These are phyloP conservation scores for Ficedula albicollis DNA, from an alignment of 2,797 vertebrate genomes.

Conservation along the genomic window DNA sequence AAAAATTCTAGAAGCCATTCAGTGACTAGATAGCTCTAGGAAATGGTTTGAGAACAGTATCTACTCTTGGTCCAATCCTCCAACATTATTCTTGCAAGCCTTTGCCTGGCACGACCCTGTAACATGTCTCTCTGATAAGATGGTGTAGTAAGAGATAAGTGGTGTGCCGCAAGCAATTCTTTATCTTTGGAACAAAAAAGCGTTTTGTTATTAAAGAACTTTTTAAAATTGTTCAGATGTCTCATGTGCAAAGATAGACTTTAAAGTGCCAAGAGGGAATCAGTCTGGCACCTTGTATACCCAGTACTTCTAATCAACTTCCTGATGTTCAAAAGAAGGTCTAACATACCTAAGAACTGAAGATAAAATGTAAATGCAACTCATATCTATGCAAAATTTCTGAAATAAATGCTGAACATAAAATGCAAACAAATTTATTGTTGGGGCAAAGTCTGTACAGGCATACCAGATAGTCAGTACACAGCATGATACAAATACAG, in stretches of 20 bases:
- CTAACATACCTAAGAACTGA: background rate
- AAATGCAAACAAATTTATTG: background rate
- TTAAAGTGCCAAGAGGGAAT: background rate
- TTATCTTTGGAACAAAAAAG: background rate
- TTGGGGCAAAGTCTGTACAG: background rate
- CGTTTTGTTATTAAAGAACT: background rate
- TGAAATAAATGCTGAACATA: background rate
- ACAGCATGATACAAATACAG: conserved; percentile 28
- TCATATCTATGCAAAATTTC: background rate
- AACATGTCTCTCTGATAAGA: background rate
- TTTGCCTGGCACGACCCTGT: background rate
- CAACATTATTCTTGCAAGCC: background rate
- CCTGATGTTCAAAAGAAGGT: background rate
- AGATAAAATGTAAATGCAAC: background rate
- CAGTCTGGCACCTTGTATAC: background rate
- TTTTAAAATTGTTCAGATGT: background rate
- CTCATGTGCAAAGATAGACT: background rate
- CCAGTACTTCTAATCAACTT: background rate
- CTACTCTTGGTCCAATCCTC: background rate
- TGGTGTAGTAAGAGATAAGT: background rate
- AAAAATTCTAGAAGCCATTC: background rate
- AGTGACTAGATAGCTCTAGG: background rate
- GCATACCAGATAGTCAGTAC: background rate
- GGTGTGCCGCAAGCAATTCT: background rate
- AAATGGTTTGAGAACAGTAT: background rate